A percentile compares a stretch with the other conserved stretches of the same genome.
Conservation (phyloP, 2,113 vertebrate genomes). For the Melierax canorus region DNA sequence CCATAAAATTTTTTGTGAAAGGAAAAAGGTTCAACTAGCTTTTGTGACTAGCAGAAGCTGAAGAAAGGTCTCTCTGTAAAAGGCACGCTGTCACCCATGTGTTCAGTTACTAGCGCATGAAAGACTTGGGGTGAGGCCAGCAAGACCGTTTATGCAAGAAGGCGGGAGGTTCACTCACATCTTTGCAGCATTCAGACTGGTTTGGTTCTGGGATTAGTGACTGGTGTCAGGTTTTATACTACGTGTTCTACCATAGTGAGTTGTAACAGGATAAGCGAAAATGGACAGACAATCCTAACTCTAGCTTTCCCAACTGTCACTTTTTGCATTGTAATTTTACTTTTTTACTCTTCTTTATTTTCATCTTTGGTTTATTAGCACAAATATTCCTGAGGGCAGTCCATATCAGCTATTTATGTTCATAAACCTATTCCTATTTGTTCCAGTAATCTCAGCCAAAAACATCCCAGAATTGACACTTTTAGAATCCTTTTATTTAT, state of each 20-base stretch:
- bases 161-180: not conserved
- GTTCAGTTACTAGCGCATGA: not conserved
- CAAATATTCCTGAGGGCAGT: conserved; percentile 30
- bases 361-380: conserved; percentile 4
- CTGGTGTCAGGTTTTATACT: not conserved
- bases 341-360: not conserved
- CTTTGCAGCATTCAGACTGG: not conserved
- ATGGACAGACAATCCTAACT: not conserved
- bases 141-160: not conserved
- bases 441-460: conserved; percentile 57
- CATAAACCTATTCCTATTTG: conserved; percentile 44
- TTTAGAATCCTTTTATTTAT: conserved; percentile 72
- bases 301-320: not conserved
- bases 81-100: not conserved
- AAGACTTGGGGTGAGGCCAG: not conserved
- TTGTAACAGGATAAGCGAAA: not conserved
- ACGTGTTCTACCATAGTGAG: not conserved
- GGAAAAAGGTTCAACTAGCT: not conserved
- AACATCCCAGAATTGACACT: conserved; percentile 66
- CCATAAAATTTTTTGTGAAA: not conserved
- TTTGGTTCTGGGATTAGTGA: not conserved
- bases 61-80: not conserved
- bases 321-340: not conserved
- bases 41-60: not conserved
- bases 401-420: conserved; percentile 64